Percentiles rank a stretch among this genome's conserved stretches.
These are phyloP conservation scores for Steinernema hermaphroditum DNA, from an alignment of 2,888 invertebrate genomes.

Conservation along the genomic window DNA sequence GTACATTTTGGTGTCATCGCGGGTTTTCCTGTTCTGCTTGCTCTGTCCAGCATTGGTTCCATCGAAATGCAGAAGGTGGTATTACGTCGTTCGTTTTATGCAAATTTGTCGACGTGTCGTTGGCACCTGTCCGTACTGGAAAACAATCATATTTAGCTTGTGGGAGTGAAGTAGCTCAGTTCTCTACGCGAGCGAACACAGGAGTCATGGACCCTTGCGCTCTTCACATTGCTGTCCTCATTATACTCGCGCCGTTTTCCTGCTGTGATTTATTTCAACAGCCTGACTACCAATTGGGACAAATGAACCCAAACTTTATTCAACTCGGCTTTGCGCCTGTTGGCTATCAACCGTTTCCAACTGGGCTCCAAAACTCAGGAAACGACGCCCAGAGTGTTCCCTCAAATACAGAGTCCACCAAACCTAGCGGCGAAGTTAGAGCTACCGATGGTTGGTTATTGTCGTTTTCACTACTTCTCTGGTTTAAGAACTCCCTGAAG, in stretches of 20 bases:
- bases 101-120: no score
- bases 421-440: not conserved
- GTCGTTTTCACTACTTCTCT: not conserved
- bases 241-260: not conserved
- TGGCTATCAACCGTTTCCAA: not conserved
- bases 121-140: no score
- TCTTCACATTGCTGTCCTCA: no score
- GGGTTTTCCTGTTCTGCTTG: no score
- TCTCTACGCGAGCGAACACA: no score
- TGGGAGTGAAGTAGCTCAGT: no score
- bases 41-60: no score
- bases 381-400: not conserved
- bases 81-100: no score
- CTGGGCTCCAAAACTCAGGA: not conserved
- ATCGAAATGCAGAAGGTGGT: no score
- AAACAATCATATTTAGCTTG: no score
- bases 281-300: not conserved
- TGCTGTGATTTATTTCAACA: not conserved
- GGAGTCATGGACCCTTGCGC: no score
- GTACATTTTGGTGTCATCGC: no score
- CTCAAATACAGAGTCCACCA: not conserved
- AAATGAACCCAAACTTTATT: not conserved
- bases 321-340: not conserved
- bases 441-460: not conserved
- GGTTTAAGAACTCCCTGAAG: not conserved